These are phyloP conservation scores for Aplysia californica DNA, from an alignment of 1,140 invertebrate species.

Conservation along the genomic window DNA sequence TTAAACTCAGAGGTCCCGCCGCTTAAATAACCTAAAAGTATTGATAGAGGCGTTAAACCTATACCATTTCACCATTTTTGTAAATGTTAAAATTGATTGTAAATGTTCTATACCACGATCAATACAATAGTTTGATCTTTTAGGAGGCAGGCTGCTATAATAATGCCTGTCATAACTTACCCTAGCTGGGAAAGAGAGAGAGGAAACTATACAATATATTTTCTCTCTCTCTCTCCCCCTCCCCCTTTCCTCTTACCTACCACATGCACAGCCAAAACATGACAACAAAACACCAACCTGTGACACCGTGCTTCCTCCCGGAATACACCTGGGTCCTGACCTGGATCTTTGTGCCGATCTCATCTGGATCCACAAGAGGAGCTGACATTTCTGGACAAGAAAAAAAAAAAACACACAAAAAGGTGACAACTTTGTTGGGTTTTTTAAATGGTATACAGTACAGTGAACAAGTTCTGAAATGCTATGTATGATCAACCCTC, in stretches of 20 bases:
- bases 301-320: slow-evolving; percentile 55
- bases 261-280: neutral
- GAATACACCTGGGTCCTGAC: slow-evolving; percentile 72
- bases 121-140: too few species aligned
- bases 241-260: neutral
- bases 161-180: too few species aligned
- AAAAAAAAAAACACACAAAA: neutral
- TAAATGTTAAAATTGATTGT: too few species aligned
- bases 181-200: neutral
- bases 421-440: neutral
- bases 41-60: too few species aligned
- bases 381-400: neutral
- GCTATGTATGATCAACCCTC: too few species aligned
- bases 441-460: too few species aligned
- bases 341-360: slow-evolving; percentile 85
- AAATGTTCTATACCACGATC: too few species aligned
- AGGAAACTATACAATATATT: neutral
- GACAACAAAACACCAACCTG: slow-evolving; percentile 38
- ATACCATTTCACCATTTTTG: too few species aligned
- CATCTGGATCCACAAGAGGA: slow-evolving; percentile 10
- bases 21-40: too few species aligned
- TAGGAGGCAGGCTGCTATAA: too few species aligned
- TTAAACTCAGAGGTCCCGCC: too few species aligned
- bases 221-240: neutral
- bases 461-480: too few species aligned